Base-by-base conservation (phyloP, 2,797 vertebrate genomes). In the Sardinella longiceps region DNA sequence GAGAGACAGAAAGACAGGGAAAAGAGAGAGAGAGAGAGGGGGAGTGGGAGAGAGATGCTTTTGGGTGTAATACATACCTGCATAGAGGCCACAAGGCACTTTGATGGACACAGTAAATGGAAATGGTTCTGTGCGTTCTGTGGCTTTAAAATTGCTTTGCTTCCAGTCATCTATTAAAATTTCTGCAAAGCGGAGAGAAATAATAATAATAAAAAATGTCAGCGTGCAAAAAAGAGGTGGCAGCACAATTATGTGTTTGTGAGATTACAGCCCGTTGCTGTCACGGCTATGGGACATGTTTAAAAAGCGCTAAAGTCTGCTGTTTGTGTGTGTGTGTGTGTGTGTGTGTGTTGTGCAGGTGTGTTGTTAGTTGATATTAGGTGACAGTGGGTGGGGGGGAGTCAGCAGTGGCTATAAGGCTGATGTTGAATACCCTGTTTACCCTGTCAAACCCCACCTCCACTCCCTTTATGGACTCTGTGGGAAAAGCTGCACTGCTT, bases 81-180 rank as follows among this genome's bases (percentile, higher is more conserved):
- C 15, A 74, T 39, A 39, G 39, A 74, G 66, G 14, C 30, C 30
- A 74, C 33, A 20, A 74, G 15, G 66, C 33, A 39, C 30, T 74
- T 30, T 74, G 66, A 74, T 37, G 66, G 66, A 74, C 66, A 39
- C 14, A 37, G 33, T 74, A 39, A 74, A 74, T 74, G 33, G 33
- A 37, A 74, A 74, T 39, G 66, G 33, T 5, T 5, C 66, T 37
- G 66, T 39, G 66, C 20, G 33, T 18, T 74, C 66, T 74, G 66
- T 39, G 66, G 30, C 33, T 74, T 74, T 39, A 74, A 37, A 74
- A 74, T 37, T 74, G 66, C 66, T 74, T 74, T 6, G 66, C 66
- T 39, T 74, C 66, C 66, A 74, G 66, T 74, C 66, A 74, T 74
- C 66, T 39, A 74, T 74, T 74, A 74, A 74, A 74, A 74, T 74